Evolutionary conservation across 2,113 vertebrate species (phyloP), one percentile per base, ranked within the genome.

Genomic region (Lophius piscatorius): DNA sequence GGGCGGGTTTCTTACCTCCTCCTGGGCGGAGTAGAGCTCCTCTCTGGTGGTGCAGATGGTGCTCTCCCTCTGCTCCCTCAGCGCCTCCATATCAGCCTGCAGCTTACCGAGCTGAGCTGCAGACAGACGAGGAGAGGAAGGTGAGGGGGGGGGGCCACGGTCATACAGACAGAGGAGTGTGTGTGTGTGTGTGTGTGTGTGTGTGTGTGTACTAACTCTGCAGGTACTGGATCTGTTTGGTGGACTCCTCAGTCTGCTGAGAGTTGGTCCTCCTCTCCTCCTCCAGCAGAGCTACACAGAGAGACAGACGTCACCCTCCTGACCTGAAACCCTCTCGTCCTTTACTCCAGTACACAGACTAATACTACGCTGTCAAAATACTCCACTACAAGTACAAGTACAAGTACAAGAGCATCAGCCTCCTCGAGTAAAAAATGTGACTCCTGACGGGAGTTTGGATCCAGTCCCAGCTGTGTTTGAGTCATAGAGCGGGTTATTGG

Each of bases 151-250:
- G n/a, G n/a, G n/a, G n/a, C n/a, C 1, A 66, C 5, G 35, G 9
- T 38, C 21, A 41, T 3, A 52, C 9, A 66, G 10, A 21, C 9
- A 8, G 14, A 21, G 6, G 31, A 10, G 33, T 45, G 31, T 54
- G 49, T 12, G 26, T 64, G 36, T 38, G 31, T 51, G 52, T 52
- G 47, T 18, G 52, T 52, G 49, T 56, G 20, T 45, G 54, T 36
- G 21, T 18, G 41, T 26, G 44, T 16, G 34, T 50, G 9, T n/a
- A 74, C 90, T 86, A 10, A 99, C 97, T 96, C 94, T 98, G 97
- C 54, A 98, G 92, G 88, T 91, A 92, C 81, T 94, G 94, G 82
- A 98, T 98, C 92, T 98, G 97, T 89, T 95, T 98, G 78, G 91
- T 93, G 1, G 95, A 98, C 73, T 97, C 95, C 52, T 98, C 96